These are phyloP conservation scores for Teinopalpus imperialis DNA, from an alignment of 2,888 invertebrate genomes.

Conservation along the genomic window DNA sequence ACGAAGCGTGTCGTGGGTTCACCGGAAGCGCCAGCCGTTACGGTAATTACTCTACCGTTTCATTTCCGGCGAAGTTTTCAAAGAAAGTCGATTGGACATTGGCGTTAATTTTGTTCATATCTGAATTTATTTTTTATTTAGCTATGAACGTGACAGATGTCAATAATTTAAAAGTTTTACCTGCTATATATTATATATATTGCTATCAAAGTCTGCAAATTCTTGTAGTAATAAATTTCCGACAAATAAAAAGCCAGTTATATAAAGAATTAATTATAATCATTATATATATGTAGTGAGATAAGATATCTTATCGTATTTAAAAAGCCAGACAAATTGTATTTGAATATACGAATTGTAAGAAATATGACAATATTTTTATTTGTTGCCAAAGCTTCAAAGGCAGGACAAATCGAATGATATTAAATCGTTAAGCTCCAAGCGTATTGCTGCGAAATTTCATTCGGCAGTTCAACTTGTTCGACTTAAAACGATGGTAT, in stretches of 20 bases:
- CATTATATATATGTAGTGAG: too few species aligned
- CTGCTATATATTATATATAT: too few species aligned
- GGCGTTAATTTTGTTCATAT: slow-evolving; percentile 1
- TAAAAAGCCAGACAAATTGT: too few species aligned
- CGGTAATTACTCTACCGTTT: slow-evolving; percentile 26
- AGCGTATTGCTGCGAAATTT: slow-evolving; percentile 10
- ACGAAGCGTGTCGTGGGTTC: slow-evolving; percentile 23
- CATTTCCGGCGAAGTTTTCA: slow-evolving; percentile 24
- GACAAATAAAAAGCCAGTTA: too few species aligned
- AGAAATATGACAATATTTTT: slow-evolving; percentile 1
- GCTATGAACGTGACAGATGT: not conserved
- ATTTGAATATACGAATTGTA: too few species aligned
- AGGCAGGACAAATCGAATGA: slow-evolving; percentile 16
- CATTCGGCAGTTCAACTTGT: slow-evolving; percentile 13
- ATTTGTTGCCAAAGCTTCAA: slow-evolving; percentile 8
- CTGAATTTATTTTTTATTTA: slow-evolving; percentile 9
- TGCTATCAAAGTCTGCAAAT: too few species aligned
- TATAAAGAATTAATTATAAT: too few species aligned
- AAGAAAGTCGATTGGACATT: slow-evolving; percentile 19
- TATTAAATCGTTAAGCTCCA: slow-evolving; percentile 16
- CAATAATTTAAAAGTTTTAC: not conserved
- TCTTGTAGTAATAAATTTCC: too few species aligned
- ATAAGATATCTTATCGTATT: too few species aligned
- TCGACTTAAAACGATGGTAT: slow-evolving; percentile 13
- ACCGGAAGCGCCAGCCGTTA: slow-evolving; percentile 25